Percentiles rank a stretch among this genome's conserved stretches.
Evolutionary conservation across 2,888 invertebrate genomes (phyloP).

Genomic region (Phengaris alcon): DNA sequence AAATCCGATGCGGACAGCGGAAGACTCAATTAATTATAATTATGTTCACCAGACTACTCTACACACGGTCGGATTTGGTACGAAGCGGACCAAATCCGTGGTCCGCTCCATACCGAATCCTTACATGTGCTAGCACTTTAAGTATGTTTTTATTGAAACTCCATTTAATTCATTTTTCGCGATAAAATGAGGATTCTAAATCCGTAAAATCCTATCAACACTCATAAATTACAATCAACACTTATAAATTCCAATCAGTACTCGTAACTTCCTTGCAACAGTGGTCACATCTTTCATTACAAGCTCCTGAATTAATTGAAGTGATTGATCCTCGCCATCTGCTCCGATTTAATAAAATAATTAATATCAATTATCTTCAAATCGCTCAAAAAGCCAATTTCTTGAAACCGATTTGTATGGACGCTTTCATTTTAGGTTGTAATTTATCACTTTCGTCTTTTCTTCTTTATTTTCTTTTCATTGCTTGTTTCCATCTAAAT

Average conservation of each 20-base stretch:
- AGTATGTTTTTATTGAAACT: too few relatives aligned
- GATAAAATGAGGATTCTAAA: too few relatives aligned
- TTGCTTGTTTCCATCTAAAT: too few relatives aligned
- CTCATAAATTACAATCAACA: background rate
- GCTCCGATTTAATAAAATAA: slow-evolving; percentile 21
- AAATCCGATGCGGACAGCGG: too few relatives aligned
- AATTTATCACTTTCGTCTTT: slow-evolving; percentile 23
- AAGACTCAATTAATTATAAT: too few relatives aligned
- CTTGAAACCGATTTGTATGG: slow-evolving; percentile 26
- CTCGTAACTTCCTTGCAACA: background rate
- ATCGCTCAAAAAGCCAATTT: slow-evolving; percentile 23
- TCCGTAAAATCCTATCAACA: background rate
- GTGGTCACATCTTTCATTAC: background rate
- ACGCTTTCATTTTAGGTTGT: slow-evolving; percentile 15
- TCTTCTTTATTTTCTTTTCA: background rate
- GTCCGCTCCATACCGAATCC: too few relatives aligned
- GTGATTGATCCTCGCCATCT: slow-evolving; percentile 1
- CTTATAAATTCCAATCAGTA: too few relatives aligned
- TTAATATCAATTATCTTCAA: slow-evolving; percentile 26
- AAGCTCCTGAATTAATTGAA: background rate
- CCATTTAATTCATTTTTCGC: too few relatives aligned
- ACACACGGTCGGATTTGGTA: too few relatives aligned
- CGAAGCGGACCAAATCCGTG: too few relatives aligned
- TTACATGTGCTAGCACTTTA: too few relatives aligned
- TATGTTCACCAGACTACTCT: too few relatives aligned